These are phyloP conservation scores for Arctocebus calabarensis DNA, from an alignment of 2,797 vertebrate genomes.

Conservation along the genomic window DNA sequence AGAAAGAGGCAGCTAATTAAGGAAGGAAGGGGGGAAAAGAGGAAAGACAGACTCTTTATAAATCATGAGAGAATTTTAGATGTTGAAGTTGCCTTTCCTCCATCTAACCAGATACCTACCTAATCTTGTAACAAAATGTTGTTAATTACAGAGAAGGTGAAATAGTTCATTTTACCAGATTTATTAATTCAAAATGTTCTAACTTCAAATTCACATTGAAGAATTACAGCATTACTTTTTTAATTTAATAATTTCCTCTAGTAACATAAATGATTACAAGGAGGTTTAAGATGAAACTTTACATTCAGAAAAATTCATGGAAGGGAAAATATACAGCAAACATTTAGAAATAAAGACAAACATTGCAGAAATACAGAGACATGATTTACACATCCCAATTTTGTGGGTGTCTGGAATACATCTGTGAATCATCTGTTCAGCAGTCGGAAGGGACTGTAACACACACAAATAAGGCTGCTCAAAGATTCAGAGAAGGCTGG, in stretches of 20 bases:
- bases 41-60: background rate
- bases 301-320: background rate
- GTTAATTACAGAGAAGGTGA: background rate
- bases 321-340: background rate
- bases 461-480: background rate
- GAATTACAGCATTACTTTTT: constrained; percentile 20
- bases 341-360: background rate
- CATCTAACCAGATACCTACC: background rate
- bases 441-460: background rate
- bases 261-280: background rate
- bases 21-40: background rate
- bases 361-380: background rate
- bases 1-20: background rate
- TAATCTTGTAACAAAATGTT: background rate
- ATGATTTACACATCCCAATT: background rate
- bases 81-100: background rate
- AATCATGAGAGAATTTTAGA: background rate
- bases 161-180: constrained; percentile 32
- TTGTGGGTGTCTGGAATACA: background rate
- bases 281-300: background rate
- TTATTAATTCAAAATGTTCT: constrained; percentile 27
- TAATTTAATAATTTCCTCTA: background rate
- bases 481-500: too few species aligned
- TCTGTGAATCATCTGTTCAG: background rate
- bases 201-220: constrained; percentile 8